These are phyloP conservation scores for Oncorhynchus gorbuscha DNA, from an alignment of 2,113 vertebrate genomes.

Conservation along the genomic window DNA sequence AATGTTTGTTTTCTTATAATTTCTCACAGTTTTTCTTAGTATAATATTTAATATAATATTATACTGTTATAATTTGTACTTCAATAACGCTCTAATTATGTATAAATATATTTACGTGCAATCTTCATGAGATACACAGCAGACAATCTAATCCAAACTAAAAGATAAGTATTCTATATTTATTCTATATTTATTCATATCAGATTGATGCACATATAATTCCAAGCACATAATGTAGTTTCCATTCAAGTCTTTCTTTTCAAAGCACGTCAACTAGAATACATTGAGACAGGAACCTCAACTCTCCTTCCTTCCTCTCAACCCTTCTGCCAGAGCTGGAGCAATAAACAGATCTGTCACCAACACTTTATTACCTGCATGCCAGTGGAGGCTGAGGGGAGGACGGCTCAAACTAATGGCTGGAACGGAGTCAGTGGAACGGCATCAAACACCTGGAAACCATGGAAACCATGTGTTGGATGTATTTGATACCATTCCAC, in stretches of 20 bases:
- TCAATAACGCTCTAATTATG: not conserved
- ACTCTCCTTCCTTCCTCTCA: not conserved
- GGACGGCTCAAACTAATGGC: no score
- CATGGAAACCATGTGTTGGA: no score
- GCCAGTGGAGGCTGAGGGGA: no score
- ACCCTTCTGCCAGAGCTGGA: not conserved
- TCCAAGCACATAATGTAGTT: no score
- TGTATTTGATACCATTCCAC: no score
- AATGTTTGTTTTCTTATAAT: conserved; percentile 61
- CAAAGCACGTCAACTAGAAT: not conserved
- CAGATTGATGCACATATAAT: no score
- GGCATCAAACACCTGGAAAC: no score
- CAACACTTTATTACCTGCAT: not conserved
- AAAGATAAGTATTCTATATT: not conserved
- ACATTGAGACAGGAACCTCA: not conserved
- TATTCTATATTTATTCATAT: not conserved
- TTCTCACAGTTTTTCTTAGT: not conserved
- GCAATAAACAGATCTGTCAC: not conserved
- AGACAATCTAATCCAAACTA: no score
- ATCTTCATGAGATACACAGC: no score
- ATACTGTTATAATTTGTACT: not conserved
- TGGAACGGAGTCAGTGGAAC: no score
- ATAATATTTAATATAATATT: no score
- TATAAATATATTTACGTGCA: not conserved
- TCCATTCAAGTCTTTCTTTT: not conserved